Percentiles rank a stretch among this genome's conserved stretches.
phyloP scores from a whole-genome alignment of 2,888 invertebrate species.

The Plebejus melissa region DNA sequence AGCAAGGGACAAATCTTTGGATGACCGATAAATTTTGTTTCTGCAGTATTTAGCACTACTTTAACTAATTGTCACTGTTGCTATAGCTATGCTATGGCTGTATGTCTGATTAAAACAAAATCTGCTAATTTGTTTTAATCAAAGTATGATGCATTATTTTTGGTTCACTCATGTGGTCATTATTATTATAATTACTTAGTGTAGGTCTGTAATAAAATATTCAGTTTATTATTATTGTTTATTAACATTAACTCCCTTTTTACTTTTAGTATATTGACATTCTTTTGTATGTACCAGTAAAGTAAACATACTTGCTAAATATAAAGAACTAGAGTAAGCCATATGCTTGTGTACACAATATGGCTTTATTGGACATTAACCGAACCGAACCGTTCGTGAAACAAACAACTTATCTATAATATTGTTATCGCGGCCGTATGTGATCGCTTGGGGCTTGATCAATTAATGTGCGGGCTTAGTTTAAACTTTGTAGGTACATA shows the following conservation, averaged over 20 bases:
- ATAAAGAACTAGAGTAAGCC: not conserved
- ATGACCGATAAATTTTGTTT: constrained; percentile 83
- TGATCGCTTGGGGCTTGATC: too few species aligned
- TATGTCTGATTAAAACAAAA: too few species aligned
- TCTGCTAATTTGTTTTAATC: not conserved
- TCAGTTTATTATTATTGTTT: not conserved
- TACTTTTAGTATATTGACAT: not conserved
- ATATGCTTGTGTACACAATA: not conserved
- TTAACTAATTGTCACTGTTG: not conserved
- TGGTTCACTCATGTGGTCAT: not conserved
- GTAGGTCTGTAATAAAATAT: not conserved
- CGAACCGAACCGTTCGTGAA: too few species aligned
- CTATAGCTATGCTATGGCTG: not conserved
- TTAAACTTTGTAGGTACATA: not conserved
- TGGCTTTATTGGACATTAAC: too few species aligned
- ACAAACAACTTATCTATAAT: too few species aligned
- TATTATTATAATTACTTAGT: not conserved
- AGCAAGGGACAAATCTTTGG: constrained; percentile 92
- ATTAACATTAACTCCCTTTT: not conserved
- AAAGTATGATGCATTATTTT: not conserved
- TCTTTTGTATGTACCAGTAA: not conserved
- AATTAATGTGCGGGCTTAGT: too few species aligned
- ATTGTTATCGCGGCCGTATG: too few species aligned
- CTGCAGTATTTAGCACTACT: not conserved
- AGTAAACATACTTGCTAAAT: too few species aligned